phyloP scores from a whole-genome alignment of 2,797 vertebrate species.

The Zenarchopterus dispar region DNA sequence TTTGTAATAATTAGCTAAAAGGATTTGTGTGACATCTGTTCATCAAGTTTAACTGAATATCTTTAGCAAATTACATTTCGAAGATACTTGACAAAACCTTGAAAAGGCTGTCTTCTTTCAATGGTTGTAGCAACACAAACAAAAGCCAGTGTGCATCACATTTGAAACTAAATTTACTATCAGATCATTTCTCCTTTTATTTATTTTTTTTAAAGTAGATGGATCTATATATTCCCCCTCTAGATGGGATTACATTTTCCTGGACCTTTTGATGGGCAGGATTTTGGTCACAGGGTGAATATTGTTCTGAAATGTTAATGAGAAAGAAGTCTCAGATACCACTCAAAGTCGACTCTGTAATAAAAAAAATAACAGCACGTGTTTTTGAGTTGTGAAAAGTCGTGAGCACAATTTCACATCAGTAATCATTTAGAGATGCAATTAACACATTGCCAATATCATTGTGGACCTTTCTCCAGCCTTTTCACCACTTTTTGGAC shows the following conservation, averaged over 20 bases:
- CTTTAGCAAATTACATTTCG: constrained; percentile 2
- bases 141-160: neutral
- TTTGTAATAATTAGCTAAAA: too few relatives aligned
- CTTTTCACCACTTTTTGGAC: neutral
- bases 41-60: neutral
- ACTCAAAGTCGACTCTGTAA: constrained; percentile 1
- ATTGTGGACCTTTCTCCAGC: neutral
- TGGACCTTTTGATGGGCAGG: neutral
- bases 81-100: neutral
- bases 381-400: neutral
- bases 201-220: too few relatives aligned
- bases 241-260: neutral
- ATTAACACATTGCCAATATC: neutral
- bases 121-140: neutral
- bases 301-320: constrained; percentile 7
- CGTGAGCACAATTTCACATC: too few relatives aligned
- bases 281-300: neutral
- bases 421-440: neutral
- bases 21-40: neutral
- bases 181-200: too few relatives aligned
- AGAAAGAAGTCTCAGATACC: constrained; percentile 4
- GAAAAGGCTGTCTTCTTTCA: constrained; percentile 4
- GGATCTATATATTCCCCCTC: too few relatives aligned
- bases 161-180: neutral
- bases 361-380: neutral